Base-by-base conservation (phyloP, 2,888 invertebrate genomes). In the Rosalia funebris region DNA sequence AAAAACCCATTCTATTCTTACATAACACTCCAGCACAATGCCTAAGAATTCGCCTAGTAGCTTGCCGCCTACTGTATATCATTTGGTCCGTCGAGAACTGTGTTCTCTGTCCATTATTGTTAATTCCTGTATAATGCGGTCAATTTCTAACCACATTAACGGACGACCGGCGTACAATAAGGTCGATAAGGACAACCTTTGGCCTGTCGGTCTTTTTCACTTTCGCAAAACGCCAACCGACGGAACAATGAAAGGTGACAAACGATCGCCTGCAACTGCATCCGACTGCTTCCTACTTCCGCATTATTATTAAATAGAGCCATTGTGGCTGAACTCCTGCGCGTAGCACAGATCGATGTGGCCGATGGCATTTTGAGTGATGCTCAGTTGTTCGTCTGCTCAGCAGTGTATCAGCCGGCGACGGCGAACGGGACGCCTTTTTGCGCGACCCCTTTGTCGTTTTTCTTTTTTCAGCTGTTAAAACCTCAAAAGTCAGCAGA, bases 311-410 rank as follows among this genome's bases (percentile, higher is more conserved):
- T 57, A 44, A 57, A 57, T 57, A 48, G 48, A 42, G 57, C 48
- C 57, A 57, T 57, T 57, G 57, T 57, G 53, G 57, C 17, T 15
- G 17, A 57, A 50, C 20, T 57, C 16, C 42, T 57, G 57, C 48
- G 57, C 47, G 50, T 14, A 41, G 57, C 57, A 53, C 52, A 68
- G 71, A 72, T 72, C 71, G 68, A 72, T 71, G 71, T 64, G 58
- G 65, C 54, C 68, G 74, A 61, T 70, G 72, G 72, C 74, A 71
- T 66, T 70, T 71, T 72, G 71, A 73, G 62, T 66, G 71, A 73
- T 75, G 69, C 57, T 66, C 66, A 54, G 65, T 69, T 70, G 70
- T 73, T 73, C 69, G 71, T 73, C 70, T 68, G 64, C 63, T 66
- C 70, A 60, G 66, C 63, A 67, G 63, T 65, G 72, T 73, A 72